Evolutionary conservation across 1,140 invertebrate species (phyloP).

Genomic region (Nasonia longicornis): DNA sequence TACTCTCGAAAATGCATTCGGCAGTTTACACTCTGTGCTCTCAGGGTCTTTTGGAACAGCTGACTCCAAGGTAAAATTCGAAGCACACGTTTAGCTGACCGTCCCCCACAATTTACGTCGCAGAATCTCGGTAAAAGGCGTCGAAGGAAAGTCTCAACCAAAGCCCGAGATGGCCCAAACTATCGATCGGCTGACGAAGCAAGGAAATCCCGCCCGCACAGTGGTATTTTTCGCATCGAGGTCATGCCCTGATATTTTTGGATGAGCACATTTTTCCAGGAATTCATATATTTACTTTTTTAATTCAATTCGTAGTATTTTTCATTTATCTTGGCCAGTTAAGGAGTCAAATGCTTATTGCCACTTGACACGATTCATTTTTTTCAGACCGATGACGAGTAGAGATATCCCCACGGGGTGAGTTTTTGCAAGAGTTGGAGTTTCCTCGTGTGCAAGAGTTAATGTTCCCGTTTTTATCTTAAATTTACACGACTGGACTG

Average conservation of each 20-base stretch:
- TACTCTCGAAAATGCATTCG: neutral
- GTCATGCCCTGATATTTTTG: neutral
- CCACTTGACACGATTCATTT: neutral
- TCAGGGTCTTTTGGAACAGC: neutral
- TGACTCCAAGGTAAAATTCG: neutral
- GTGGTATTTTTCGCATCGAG: neutral
- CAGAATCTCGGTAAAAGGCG: neutral
- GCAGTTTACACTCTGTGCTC: neutral
- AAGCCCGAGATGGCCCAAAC: neutral
- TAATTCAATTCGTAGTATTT: neutral
- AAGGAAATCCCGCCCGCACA: neutral
- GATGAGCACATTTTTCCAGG: neutral
- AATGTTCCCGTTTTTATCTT: neutral
- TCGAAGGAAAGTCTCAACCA: neutral
- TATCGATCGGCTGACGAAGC: slow-evolving; percentile 13
- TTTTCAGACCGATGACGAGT: neutral
- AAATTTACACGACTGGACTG: neutral
- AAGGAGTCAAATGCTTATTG: neutral
- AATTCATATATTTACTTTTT: neutral
- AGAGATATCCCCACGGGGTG: neutral
- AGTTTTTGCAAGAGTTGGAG: neutral
- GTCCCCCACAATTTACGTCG: slow-evolving; percentile 6
- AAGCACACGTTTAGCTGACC: neutral
- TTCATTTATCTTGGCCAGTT: neutral
- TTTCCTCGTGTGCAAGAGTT: neutral